Percentiles rank a stretch among this genome's conserved stretches.
phyloP scores from a whole-genome alignment of 2,888 invertebrate genomes.

The Acutogordius australiensis region DNA sequence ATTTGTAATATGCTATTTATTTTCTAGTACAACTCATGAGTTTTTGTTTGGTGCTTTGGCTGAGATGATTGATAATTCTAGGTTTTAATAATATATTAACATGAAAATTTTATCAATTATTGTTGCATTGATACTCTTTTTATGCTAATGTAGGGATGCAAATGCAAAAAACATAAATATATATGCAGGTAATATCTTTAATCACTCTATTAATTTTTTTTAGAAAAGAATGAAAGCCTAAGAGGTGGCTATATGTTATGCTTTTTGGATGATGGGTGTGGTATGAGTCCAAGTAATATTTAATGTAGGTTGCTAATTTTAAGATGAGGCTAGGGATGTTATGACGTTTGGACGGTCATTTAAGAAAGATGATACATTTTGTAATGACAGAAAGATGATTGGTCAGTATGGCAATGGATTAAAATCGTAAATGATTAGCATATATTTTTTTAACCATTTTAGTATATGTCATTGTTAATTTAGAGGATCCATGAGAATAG shows the following conservation, averaged over 20 bases:
- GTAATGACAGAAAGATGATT: constrained; percentile 20
- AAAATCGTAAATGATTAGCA: constrained; percentile 24
- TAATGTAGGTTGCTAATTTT: constrained; percentile 15
- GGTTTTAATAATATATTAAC: not conserved
- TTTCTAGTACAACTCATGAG: constrained; percentile 15
- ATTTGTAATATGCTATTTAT: not conserved
- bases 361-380: constrained; percentile 18
- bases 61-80: constrained; percentile 27
- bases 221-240: constrained; percentile 17
- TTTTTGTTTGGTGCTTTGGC: constrained; percentile 25
- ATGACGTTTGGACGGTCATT: constrained; percentile 25
- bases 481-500: constrained; percentile 26
- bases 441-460: not conserved
- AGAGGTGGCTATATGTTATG: constrained; percentile 24
- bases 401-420: constrained; percentile 29
- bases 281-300: constrained; percentile 23
- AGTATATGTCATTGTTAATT: not conserved
- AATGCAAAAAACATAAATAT: constrained; percentile 24
- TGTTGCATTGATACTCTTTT: too few relatives aligned
- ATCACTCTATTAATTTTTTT: not conserved
- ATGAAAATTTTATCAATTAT: not conserved
- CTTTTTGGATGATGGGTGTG: constrained; percentile 27
- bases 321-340: constrained; percentile 24
- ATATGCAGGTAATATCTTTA: constrained; percentile 21
- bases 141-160: constrained; percentile 23